A percentile compares a stretch with the other conserved stretches of the same genome.
Conservation (phyloP, 2,888 invertebrate genomes). For the Sylvicola cinctus region DNA sequence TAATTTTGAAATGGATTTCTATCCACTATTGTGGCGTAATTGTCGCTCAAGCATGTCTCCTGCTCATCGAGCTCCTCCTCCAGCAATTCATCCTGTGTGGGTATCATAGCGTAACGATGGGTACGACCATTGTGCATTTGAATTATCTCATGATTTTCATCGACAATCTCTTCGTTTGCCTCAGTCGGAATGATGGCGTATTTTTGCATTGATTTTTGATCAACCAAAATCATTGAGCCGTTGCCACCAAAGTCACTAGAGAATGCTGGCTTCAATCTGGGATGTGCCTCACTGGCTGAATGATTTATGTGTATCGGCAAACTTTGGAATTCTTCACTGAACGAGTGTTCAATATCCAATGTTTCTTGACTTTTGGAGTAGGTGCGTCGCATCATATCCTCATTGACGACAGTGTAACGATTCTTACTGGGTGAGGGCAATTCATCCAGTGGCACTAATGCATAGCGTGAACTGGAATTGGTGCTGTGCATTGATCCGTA, state of each 20-base stretch:
- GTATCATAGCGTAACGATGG: conserved; percentile 36
- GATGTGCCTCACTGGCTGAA: conserved; percentile 19
- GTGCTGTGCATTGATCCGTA: not conserved
- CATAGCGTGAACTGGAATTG: conserved; percentile 21
- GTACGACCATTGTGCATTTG: conserved; percentile 26
- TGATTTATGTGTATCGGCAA: conserved; percentile 18
- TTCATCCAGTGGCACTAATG: conserved; percentile 31
- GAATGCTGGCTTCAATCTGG: conserved; percentile 21
- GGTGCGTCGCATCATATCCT: conserved; percentile 19
- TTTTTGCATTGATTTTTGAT: conserved; percentile 32
- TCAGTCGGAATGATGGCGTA: conserved; percentile 44
- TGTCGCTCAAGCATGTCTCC: conserved; percentile 17
- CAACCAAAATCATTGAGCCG: conserved; percentile 27
- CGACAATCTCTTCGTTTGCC: conserved; percentile 30
- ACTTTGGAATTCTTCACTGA: conserved; percentile 13
- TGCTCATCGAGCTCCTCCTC: conserved; percentile 13
- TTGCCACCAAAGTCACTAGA: conserved; percentile 24
- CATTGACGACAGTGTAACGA: conserved; percentile 23
- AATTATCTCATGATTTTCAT: conserved; percentile 25
- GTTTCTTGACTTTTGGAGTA: conserved; percentile 22
- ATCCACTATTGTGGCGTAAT: conserved; percentile 3
- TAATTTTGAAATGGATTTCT: conserved; percentile 7
- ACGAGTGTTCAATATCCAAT: conserved; percentile 15
- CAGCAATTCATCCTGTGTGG: conserved; percentile 28
- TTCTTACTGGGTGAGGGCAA: conserved; percentile 13